These are phyloP conservation scores for Hippopotamus amphibius DNA, from an alignment of 2,113 vertebrate genomes.

Conservation along the genomic window DNA sequence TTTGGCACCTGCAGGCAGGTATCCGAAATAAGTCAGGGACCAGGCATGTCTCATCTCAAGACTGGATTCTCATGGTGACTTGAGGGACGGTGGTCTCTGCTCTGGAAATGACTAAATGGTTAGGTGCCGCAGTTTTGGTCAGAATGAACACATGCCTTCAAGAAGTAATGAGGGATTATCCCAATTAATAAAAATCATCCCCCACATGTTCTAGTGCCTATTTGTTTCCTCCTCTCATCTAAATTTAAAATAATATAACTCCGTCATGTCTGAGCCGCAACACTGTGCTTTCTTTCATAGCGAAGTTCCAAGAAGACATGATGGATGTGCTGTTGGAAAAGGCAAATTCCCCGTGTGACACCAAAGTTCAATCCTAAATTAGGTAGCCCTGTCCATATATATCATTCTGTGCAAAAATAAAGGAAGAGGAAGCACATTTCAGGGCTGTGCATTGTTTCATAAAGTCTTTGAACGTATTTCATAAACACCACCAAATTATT, in stretches of 20 bases:
- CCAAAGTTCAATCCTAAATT: not conserved
- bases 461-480: not conserved
- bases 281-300: not conserved
- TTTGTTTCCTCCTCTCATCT: not conserved
- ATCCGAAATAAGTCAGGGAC: no score
- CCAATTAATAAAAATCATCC: not conserved
- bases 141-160: not conserved
- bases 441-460: not conserved
- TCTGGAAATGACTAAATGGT: not conserved
- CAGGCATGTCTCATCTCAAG: no score
- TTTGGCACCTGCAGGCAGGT: fast-evolving
- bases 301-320: not conserved
- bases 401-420: not conserved
- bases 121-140: not conserved
- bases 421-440: no score
- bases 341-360: fast-evolving
- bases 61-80: not conserved
- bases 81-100: fast-evolving
- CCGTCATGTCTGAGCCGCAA: no score
- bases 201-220: not conserved
- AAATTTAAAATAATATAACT: not conserved
- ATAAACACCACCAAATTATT: not conserved
- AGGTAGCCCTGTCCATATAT: fast-evolving
- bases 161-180: not conserved
- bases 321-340: not conserved